phyloP scores from a whole-genome alignment of 2,113 vertebrate genomes.

The Parus major region DNA sequence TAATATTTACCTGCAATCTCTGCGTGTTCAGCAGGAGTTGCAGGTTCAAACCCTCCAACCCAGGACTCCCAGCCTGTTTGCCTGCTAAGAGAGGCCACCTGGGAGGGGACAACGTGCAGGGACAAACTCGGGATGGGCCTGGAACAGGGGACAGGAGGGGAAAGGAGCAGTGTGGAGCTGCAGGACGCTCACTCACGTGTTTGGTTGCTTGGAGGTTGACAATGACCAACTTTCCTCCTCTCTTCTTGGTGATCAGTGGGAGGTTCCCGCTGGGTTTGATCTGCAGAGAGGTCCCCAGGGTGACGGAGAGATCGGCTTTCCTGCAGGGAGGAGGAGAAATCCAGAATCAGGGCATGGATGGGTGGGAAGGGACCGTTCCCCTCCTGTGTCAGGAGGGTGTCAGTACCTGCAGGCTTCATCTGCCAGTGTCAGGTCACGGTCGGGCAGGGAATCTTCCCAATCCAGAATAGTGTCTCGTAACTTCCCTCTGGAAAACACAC shows the following conservation, averaged over 20 bases:
- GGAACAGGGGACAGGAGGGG: neutral
- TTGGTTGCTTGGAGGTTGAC: conserved; percentile 96
- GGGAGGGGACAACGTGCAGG: neutral
- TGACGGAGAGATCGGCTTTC: conserved; percentile 88
- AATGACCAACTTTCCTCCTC: conserved; percentile 90
- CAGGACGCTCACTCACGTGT: conserved; percentile 76
- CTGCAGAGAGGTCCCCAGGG: conserved; percentile 94
- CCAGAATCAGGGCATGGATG: neutral
- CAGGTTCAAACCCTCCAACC: neutral
- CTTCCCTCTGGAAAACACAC: conserved; percentile 80
- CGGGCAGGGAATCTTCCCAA: conserved; percentile 94
- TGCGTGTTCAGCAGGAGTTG: neutral
- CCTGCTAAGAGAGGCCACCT: neutral
- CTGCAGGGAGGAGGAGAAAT: conserved; percentile 63
- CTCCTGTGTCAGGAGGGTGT: neutral
- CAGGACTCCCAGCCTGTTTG: neutral
- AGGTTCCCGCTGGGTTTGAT: conserved; percentile 96
- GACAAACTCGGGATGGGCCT: neutral
- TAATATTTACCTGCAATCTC: neutral
- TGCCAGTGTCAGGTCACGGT: conserved; percentile 87
- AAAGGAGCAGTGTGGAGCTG: neutral
- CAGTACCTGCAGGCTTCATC: conserved; percentile 90
- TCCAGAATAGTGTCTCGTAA: conserved; percentile 94
- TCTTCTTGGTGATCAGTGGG: conserved; percentile 91
- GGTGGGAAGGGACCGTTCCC: neutral